Evolutionary conservation across 2,888 invertebrate species (phyloP).

Genomic region (Xestia xanthographa): DNA sequence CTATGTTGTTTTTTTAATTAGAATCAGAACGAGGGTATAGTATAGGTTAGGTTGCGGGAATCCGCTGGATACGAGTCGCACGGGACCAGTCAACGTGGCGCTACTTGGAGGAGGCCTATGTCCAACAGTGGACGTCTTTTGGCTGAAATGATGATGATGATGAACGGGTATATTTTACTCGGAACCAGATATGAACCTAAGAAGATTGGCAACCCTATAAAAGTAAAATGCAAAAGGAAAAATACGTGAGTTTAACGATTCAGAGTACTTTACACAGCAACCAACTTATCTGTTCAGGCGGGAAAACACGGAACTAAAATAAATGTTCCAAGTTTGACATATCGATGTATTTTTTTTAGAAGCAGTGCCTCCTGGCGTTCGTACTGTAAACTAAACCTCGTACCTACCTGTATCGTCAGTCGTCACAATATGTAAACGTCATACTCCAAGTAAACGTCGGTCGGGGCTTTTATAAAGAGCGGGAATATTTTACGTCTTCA

Average conservation of each 20-base stretch:
- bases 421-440: slow-evolving; percentile 41
- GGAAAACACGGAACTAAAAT: no score
- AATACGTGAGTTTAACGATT: neutral
- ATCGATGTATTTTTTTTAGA: no score
- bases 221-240: neutral
- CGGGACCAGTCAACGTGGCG: no score
- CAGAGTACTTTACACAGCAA: neutral
- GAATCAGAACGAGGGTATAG: neutral
- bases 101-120: no score
- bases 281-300: no score
- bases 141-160: no score
- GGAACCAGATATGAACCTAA: no score
- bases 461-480: slow-evolving; percentile 9
- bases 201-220: neutral
- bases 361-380: no score
- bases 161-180: no score
- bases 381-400: slow-evolving; percentile 9
- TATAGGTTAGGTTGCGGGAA: neutral
- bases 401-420: slow-evolving; percentile 33
- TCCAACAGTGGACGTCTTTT: no score
- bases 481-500: slow-evolving; percentile 48
- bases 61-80: no score
- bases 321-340: no score
- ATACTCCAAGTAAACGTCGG: neutral
- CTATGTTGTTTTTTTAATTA: neutral